These are phyloP conservation scores for Poeciliopsis paucimaculata DNA, from an alignment of 2,797 vertebrate genomes.

Conservation along the genomic window DNA sequence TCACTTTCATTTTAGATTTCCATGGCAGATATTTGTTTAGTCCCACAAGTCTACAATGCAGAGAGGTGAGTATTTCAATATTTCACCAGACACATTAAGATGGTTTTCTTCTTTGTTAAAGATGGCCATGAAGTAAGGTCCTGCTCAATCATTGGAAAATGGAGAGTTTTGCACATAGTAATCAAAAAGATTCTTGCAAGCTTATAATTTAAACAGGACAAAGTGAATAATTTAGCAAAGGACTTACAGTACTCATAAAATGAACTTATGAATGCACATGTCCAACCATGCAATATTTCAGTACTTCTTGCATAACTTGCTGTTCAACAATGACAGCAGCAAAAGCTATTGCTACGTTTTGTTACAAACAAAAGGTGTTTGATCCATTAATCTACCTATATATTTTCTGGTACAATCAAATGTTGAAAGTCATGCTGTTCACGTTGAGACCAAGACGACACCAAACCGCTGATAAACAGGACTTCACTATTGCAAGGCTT, in stretches of 20 bases:
- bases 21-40: constrained; percentile 96
- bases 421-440: not conserved
- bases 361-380: not conserved
- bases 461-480: too few relatives aligned
- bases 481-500: not conserved
- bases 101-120: not conserved
- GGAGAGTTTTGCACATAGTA: not conserved
- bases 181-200: not conserved
- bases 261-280: not conserved
- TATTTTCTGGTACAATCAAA: not conserved
- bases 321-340: not conserved
- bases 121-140: not conserved
- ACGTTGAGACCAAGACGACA: not conserved
- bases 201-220: not conserved
- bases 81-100: not conserved
- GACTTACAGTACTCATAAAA: not conserved
- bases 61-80: constrained; percentile 82
- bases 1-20: constrained; percentile 84
- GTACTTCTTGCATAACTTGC: not conserved
- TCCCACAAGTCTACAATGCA: constrained; percentile 94
- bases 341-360: not conserved
- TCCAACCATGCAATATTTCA: not conserved
- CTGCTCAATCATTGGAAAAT: not conserved
- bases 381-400: not conserved
- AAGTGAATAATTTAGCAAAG: not conserved